Evolutionary conservation across 2,888 invertebrate genomes (phyloP).

Genomic region (Melanotus villosus): DNA sequence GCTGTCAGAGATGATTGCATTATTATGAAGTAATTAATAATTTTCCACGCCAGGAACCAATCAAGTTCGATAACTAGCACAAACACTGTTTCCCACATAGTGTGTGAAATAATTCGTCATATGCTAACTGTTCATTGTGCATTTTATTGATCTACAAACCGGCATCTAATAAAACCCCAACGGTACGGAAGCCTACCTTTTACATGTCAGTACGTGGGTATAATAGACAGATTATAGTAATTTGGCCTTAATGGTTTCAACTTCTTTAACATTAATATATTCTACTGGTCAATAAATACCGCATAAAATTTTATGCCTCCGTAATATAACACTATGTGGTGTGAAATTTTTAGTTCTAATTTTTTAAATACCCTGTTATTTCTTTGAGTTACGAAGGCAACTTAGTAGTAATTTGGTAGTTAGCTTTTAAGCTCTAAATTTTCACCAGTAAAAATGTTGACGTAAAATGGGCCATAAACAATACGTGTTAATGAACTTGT

Average conservation of each 20-base stretch:
- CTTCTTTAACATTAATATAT: not conserved
- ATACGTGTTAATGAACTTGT: no score
- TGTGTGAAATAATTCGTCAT: constrained; percentile 28
- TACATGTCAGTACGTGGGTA: constrained; percentile 7
- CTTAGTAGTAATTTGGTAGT: no score
- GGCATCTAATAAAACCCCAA: constrained; percentile 18
- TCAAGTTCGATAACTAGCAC: constrained; percentile 26
- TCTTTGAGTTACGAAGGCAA: no score
- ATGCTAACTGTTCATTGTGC: constrained; percentile 20
- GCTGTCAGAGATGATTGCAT: constrained; percentile 16
- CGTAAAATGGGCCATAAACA: no score
- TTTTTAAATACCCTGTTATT: no score
- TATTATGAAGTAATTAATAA: constrained; percentile 32
- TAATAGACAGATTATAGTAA: constrained; percentile 13
- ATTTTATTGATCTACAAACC: constrained; percentile 31
- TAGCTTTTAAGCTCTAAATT: no score
- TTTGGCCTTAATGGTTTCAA: not conserved
- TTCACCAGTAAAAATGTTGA: no score
- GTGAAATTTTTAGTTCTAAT: no score
- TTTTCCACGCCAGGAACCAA: constrained; percentile 26
- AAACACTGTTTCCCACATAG: constrained; percentile 25
- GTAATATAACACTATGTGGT: no score
- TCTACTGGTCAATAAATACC: not conserved
- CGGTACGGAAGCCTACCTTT: constrained; percentile 17
- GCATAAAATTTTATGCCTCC: no score